Evolutionary conservation across 2,797 vertebrate genomes (phyloP).

Genomic region (Scolopax bukidnonensis): DNA sequence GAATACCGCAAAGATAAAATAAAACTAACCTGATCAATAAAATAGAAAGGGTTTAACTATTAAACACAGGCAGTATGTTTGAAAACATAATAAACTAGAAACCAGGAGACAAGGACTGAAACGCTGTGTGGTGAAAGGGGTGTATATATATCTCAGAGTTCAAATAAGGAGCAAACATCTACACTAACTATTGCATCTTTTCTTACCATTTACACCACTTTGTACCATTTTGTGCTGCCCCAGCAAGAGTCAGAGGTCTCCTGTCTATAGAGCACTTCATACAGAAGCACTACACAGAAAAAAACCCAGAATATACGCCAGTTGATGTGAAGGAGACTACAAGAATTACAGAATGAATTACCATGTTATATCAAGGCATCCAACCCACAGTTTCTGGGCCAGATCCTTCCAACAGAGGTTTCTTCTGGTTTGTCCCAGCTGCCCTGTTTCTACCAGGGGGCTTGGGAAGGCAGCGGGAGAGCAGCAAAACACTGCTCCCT

Average conservation of each 20-base stretch:
- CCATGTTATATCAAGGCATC: accelerated
- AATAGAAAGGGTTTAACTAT: accelerated
- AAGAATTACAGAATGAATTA: neutral
- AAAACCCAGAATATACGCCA: neutral
- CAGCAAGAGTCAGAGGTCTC: neutral
- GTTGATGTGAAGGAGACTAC: neutral
- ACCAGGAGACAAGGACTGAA: neutral
- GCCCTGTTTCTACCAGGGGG: neutral
- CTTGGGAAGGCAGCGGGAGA: neutral
- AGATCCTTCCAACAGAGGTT: neutral
- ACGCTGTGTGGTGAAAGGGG: neutral
- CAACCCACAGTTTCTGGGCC: neutral
- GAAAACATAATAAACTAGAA: neutral
- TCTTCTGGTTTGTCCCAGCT: neutral
- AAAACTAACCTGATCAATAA: neutral
- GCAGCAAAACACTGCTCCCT: accelerated
- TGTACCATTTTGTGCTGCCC: neutral
- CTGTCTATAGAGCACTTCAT: neutral
- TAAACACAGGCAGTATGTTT: neutral
- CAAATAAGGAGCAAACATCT: neutral
- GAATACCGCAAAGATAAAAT: neutral
- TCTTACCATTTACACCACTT: neutral
- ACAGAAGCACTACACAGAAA: neutral
- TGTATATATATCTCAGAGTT: neutral
- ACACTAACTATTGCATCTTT: neutral